A percentile compares a stretch with the other conserved stretches of the same genome.
Conservation (phyloP, 2,888 invertebrate species). For the Carpatolechia fugitivella region DNA sequence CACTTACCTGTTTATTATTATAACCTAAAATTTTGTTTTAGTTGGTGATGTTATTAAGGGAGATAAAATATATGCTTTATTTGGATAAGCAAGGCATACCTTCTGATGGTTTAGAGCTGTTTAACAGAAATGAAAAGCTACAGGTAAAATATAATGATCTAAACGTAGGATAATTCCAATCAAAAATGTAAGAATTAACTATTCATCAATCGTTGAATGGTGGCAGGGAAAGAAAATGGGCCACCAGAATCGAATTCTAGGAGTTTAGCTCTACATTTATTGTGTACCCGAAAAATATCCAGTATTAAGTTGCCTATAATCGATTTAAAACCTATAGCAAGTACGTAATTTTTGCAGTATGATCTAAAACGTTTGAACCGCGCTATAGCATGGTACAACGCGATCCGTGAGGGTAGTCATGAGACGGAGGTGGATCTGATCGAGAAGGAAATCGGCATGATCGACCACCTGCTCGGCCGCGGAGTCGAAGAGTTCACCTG, state of each 20-base stretch:
- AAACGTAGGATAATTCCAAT: too few relatives aligned
- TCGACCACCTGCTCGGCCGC: slow-evolving; percentile 84
- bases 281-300: too few relatives aligned
- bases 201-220: too few relatives aligned
- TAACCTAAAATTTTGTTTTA: slow-evolving; percentile 41
- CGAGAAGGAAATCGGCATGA: slow-evolving; percentile 84
- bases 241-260: too few relatives aligned
- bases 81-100: slow-evolving; percentile 82
- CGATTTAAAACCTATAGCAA: too few relatives aligned
- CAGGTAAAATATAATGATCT: too few relatives aligned
- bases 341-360: neutral
- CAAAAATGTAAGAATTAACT: too few relatives aligned
- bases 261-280: too few relatives aligned
- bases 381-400: slow-evolving; percentile 91
- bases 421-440: slow-evolving; percentile 89
- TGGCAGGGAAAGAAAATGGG: too few relatives aligned
- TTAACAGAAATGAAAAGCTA: slow-evolving; percentile 83
- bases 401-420: slow-evolving; percentile 84
- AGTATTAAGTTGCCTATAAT: too few relatives aligned
- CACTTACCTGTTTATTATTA: too few relatives aligned
- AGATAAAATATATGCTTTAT: slow-evolving; percentile 88
- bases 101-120: slow-evolving; percentile 81
- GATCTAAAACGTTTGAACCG: slow-evolving; percentile 74
- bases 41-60: slow-evolving; percentile 86
- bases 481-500: slow-evolving; percentile 87